Evolutionary conservation across 2,113 vertebrate genomes (phyloP).

Genomic region (Chelonoidis abingdonii): DNA sequence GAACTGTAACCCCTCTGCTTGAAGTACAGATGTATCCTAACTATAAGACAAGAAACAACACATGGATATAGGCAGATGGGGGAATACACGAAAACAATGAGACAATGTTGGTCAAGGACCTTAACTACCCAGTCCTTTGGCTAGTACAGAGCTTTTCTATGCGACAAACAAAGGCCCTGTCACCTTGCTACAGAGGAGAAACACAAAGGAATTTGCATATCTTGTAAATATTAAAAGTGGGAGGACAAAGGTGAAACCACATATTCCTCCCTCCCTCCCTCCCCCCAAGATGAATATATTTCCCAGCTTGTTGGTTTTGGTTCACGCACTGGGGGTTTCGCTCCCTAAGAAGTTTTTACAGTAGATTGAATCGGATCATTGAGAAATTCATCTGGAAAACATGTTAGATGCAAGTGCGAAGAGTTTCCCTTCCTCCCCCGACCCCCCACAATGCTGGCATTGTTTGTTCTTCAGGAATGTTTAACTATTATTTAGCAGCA

Average conservation of each 20-base stretch:
- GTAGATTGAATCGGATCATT: conserved; percentile 69
- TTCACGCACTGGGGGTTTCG: conserved; percentile 64
- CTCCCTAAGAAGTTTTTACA: conserved; percentile 70
- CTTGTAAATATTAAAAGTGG: conserved; percentile 49
- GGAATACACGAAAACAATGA: neutral
- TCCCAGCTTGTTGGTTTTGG: conserved; percentile 68
- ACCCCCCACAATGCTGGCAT: neutral
- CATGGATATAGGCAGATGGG: neutral
- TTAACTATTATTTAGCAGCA: conserved; percentile 39
- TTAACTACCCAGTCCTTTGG: neutral
- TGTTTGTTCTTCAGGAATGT: neutral
- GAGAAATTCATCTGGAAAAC: conserved; percentile 72
- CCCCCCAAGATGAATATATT: conserved; percentile 44
- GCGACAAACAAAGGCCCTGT: neutral
- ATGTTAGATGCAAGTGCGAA: conserved; percentile 49
- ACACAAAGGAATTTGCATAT: neutral
- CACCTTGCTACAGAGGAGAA: neutral
- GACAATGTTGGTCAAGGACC: neutral
- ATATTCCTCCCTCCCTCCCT: conserved; percentile 18
- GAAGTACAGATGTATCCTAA: neutral
- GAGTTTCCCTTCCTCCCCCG: neutral
- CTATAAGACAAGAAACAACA: neutral
- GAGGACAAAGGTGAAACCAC: conserved; percentile 39
- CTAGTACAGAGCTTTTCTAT: neutral
- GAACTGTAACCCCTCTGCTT: neutral